These are phyloP conservation scores for Tympanuchus pallidicinctus DNA, from an alignment of 2,113 vertebrate genomes.

Conservation along the genomic window DNA sequence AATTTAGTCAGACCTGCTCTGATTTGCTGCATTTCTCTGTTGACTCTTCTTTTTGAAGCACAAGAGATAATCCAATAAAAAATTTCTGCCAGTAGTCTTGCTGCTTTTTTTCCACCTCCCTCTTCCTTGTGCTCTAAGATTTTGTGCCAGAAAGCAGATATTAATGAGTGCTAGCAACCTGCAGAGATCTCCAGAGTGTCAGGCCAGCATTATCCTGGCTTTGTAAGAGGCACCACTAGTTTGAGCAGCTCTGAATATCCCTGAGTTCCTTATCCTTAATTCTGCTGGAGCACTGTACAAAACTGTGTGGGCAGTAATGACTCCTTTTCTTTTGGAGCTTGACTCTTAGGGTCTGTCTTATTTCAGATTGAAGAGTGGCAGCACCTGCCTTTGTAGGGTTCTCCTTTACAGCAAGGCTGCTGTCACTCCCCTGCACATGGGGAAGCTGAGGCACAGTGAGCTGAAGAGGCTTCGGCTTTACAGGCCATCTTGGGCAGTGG, in stretches of 20 bases:
- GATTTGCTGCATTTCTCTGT: background rate
- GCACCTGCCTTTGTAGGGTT: background rate
- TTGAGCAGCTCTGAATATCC: background rate
- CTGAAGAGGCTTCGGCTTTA: background rate
- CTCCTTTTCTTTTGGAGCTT: background rate
- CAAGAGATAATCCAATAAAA: background rate
- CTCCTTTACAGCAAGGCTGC: background rate
- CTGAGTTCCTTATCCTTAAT: background rate
- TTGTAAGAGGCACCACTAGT: background rate
- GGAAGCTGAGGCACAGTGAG: background rate
- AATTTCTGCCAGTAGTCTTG: background rate
- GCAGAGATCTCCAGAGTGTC: slow-evolving; percentile 3
- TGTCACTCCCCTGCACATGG: background rate
- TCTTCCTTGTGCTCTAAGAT: background rate
- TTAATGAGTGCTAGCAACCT: slow-evolving; percentile 56
- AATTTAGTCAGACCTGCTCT: background rate
- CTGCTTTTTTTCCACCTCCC: background rate
- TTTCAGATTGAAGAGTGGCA: background rate
- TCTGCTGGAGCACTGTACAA: background rate
- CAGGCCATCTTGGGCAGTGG: background rate
- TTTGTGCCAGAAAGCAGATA: slow-evolving; percentile 36
- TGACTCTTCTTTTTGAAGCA: background rate
- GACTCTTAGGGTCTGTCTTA: background rate
- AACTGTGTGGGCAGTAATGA: background rate
- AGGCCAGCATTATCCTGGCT: background rate